Percentiles rank a stretch among this genome's conserved stretches.
Evolutionary conservation across 2,888 invertebrate species (phyloP).

Genomic region (Leptogaster cylindrica): DNA sequence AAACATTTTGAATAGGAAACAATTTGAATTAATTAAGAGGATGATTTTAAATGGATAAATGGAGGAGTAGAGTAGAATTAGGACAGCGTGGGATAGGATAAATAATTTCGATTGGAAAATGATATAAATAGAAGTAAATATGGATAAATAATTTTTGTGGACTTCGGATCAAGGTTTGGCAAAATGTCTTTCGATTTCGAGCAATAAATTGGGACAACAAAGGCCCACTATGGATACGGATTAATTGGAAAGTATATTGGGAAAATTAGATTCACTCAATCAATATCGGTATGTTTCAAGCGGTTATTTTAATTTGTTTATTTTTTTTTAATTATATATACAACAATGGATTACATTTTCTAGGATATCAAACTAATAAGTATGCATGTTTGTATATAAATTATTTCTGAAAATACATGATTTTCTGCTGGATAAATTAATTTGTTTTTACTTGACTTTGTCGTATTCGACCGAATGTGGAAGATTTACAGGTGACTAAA

Average conservation of each 20-base stretch:
- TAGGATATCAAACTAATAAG: slow-evolving; percentile 22
- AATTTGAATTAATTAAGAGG: slow-evolving; percentile 41
- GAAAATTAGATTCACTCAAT: slow-evolving; percentile 21
- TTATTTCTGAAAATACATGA: slow-evolving; percentile 10
- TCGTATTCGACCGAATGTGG: too few relatives aligned
- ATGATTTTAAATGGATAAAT: slow-evolving; percentile 40
- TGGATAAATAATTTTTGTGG: slow-evolving; percentile 21
- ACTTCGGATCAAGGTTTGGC: slow-evolving; percentile 26
- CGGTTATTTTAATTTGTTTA: too few relatives aligned
- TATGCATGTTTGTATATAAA: slow-evolving; percentile 27
- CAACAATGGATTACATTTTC: too few relatives aligned
- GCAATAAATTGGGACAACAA: slow-evolving; percentile 17
- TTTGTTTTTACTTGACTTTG: background rate
- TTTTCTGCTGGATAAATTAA: slow-evolving; percentile 6
- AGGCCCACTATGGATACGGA: slow-evolving; percentile 19
- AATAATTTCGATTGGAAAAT: slow-evolving; percentile 21
- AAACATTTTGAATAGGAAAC: slow-evolving; percentile 44
- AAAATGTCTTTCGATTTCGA: too few relatives aligned
- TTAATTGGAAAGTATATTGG: slow-evolving; percentile 19
- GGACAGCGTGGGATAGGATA: slow-evolving; percentile 45
- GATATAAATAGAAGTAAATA: too few relatives aligned
- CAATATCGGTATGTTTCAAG: slow-evolving; percentile 33
- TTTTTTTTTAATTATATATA: slow-evolving; percentile 12
- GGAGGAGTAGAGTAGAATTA: slow-evolving; percentile 41
- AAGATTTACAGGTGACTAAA: too few relatives aligned